Evolutionary conservation across 2,888 invertebrate species (phyloP).

Genomic region (Syrista parreyssii): DNA sequence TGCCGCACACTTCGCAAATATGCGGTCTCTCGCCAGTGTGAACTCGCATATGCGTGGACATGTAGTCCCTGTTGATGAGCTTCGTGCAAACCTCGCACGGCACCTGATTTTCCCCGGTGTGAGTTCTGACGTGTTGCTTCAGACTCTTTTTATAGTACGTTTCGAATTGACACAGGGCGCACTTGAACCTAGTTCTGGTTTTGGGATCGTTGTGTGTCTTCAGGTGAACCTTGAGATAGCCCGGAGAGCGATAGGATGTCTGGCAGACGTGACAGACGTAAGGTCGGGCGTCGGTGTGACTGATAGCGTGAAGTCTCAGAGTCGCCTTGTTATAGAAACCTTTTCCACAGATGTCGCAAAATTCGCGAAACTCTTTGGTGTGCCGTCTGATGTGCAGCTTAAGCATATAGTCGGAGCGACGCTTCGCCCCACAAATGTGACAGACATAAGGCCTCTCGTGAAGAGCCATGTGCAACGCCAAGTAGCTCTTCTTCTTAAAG

Average conservation of each 20-base stretch:
- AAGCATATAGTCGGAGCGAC: slow-evolving; percentile 11
- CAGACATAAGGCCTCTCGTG: slow-evolving; percentile 26
- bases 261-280: slow-evolving; percentile 63
- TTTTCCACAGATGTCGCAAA: slow-evolving; percentile 65
- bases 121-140: slow-evolving; percentile 56
- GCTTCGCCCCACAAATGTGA: slow-evolving; percentile 19
- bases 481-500: slow-evolving; percentile 67
- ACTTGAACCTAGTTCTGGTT: slow-evolving; percentile 23
- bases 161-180: slow-evolving; percentile 54
- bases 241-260: slow-evolving; percentile 65
- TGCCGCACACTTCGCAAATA: slow-evolving; percentile 18
- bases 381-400: slow-evolving; percentile 65
- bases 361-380: slow-evolving; percentile 66
- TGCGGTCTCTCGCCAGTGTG: slow-evolving; percentile 19
- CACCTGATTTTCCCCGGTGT: slow-evolving; percentile 49
- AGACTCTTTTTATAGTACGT: slow-evolving; percentile 58
- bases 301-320: slow-evolving; percentile 60
- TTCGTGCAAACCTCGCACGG: slow-evolving; percentile 54
- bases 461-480: slow-evolving; percentile 56
- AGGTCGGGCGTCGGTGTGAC: slow-evolving; percentile 52
- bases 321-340: slow-evolving; percentile 64
- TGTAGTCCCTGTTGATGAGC: slow-evolving; percentile 37
- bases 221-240: slow-evolving; percentile 67
- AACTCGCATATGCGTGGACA: slow-evolving; percentile 15
- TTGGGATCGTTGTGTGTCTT: slow-evolving; percentile 55